Base-by-base conservation (phyloP, 64 coral and sea anemone genomes). In the Platygyra sinensis region DNA sequence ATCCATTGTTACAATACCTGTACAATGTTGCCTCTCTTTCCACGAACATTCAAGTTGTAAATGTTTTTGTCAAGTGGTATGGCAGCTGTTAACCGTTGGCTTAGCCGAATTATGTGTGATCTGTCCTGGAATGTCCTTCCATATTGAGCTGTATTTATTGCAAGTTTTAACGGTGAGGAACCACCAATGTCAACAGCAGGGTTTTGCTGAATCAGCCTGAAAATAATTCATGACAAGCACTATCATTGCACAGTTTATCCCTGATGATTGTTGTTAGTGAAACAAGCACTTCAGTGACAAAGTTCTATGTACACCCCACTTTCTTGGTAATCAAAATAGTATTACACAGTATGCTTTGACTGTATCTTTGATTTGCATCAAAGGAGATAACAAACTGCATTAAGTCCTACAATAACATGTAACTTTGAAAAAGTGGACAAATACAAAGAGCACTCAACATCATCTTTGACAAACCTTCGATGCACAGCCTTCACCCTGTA, bases 11-110 rank as follows among this genome's bases (percentile, higher is more conserved):
- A 69, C 25, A 69, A 25, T 50, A 85, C 87, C 86, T 99, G 97
- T 17, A 99, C 97, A 30, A 99, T 99, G 76, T 99, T 99, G 3
- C 97, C 97, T 80, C 94, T 93, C 79, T 99, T 99, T 57, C 97
- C 97, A 4, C 94, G 94, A 52, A 99, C 91, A 77, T 99, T 99
- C 77, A 99, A 50, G 76, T 99, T 99, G 7, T 86, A 85, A 63
- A 99, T 93, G 39, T 88, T 73, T 29, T 91, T 76, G 55, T 95
- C 86, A 17, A 95, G 64, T 2, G 87, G 85, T 20, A 96, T 75
- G 36, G 31, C 17, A 9, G 30, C 19, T 0, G 60, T 88, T 14
- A 76, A 14, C 51, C 97, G 88, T 25, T 51, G 6, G 51, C 60
- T 72, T 5, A 99, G 76, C 75, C 76, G 93, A 31, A 99, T 93